Percentiles rank a stretch among this genome's conserved stretches.
These are phyloP conservation scores for Macropus fuliginosus DNA, from an alignment of 2,797 vertebrate species.

Conservation along the genomic window DNA sequence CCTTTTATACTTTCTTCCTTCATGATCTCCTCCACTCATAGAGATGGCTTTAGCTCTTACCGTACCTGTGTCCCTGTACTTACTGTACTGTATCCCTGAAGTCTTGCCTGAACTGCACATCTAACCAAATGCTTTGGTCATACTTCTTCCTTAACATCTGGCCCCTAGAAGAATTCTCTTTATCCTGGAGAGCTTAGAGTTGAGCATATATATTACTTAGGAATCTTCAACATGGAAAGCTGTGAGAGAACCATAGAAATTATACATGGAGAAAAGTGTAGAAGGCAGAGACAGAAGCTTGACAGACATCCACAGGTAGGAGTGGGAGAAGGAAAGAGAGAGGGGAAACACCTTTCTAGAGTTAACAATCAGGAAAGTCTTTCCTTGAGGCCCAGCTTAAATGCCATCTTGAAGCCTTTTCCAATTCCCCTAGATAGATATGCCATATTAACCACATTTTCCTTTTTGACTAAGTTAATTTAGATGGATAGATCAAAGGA, in stretches of 20 bases:
- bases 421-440: too few species aligned
- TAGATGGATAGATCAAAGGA: background rate
- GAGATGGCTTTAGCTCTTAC: background rate
- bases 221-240: background rate
- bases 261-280: background rate
- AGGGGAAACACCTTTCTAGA: too few species aligned
- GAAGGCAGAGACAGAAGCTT: too few species aligned
- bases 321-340: too few species aligned
- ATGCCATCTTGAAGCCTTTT: too few species aligned
- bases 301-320: too few species aligned
- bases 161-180: background rate
- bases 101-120: background rate
- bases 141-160: background rate
- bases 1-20: background rate
- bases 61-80: background rate
- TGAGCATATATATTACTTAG: background rate
- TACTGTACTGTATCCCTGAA: rapidly evolving
- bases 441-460: too few species aligned
- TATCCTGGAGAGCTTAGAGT: background rate
- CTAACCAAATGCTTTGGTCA: background rate
- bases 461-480: background rate
- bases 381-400: too few species aligned
- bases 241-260: background rate
- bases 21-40: background rate
- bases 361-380: too few species aligned